Base-by-base conservation (phyloP, 2,888 invertebrate genomes). In the Acleris sparsana region DNA sequence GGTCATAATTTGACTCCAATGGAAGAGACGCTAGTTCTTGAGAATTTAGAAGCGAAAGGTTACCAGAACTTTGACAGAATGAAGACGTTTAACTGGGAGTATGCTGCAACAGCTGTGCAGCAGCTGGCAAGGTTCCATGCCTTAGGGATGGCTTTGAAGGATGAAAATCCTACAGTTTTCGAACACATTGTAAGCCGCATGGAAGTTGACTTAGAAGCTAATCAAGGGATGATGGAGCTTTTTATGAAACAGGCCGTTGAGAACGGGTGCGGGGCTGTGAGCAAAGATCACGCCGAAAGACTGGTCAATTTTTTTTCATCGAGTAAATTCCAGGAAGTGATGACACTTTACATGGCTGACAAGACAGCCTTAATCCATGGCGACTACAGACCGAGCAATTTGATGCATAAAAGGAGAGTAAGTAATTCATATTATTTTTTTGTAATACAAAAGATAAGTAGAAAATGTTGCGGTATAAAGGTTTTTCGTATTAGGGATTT, bases 71-170 rank as follows among this genome's bases (percentile, higher is more conserved):
- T 33, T 39, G 68, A 72, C 48, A 67, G 71, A 25, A 64, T 69
- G 46, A 59, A 67, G 20, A 59, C 68, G 5, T 49, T 68, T 16
- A 49, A 62, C 11, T 68, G 62, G 67, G 71, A 71, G 3, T 70
- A 69, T 44, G 65, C 69, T 2, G 11, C 58, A 1, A 49, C 51
- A 9, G 67, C 70, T 17, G 53, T 70, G 2, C 51, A 62, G 44
- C 49, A 63, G 39, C 7, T 71, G 33, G 72, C 72, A 7, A 69
- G 66, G 22, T 68, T 70, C 25, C 72, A 72, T n/a, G 72, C 71
- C 0, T 44, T 70, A 2, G 68, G 68, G 16, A 17, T 69, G 20
- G 70, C 60, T 7, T 48, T 65, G 13, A 44, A 55, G 13, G 39
- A 62, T n/a, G 61, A 67, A 18, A 60, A 63, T n/a, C 69, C 64